Evolutionary conservation across 2,888 invertebrate species (phyloP).

Genomic region (Lymantria dispar): DNA sequence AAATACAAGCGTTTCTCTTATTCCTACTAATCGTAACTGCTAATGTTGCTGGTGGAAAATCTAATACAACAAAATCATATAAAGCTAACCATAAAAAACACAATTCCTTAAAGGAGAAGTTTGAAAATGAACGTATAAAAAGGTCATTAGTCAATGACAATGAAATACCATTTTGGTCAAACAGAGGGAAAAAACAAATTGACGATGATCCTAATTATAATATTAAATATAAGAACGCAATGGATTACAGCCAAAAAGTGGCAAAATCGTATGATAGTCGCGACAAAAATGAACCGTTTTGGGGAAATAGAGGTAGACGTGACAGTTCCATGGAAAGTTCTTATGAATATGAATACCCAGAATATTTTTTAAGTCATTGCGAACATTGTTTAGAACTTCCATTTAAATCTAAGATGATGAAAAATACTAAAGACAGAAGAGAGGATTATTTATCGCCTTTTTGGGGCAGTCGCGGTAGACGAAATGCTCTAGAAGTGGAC

Average conservation of each 20-base stretch:
- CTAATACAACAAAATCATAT: slow-evolving; percentile 44
- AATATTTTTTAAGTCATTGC: slow-evolving; percentile 39
- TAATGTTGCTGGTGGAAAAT: slow-evolving; percentile 50
- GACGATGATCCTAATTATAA: slow-evolving; percentile 19
- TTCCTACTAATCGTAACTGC: slow-evolving; percentile 52
- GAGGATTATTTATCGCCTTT: slow-evolving; percentile 45
- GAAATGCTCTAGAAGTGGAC: slow-evolving; percentile 25
- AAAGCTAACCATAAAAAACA: slow-evolving; percentile 41
- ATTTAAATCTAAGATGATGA: slow-evolving; percentile 16
- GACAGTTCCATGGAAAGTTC: slow-evolving; percentile 47
- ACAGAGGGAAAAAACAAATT: slow-evolving; percentile 46
- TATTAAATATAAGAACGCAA: slow-evolving; percentile 23
- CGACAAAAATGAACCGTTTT: slow-evolving; percentile 62
- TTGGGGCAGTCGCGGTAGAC: slow-evolving; percentile 33
- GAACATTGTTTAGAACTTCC: slow-evolving; percentile 23
- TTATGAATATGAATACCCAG: slow-evolving; percentile 31
- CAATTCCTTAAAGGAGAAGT: slow-evolving; percentile 38
- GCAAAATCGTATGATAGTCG: slow-evolving; percentile 34
- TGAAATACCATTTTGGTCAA: slow-evolving; percentile 52
- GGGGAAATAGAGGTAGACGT: slow-evolving; percentile 65
- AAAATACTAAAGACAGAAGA: slow-evolving; percentile 32
- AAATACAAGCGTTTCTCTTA: slow-evolving; percentile 44
- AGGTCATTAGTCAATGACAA: slow-evolving; percentile 51
- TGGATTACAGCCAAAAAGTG: slow-evolving; percentile 28
- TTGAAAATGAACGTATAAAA: slow-evolving; percentile 47